These are phyloP conservation scores for Ophion costatus DNA, from an alignment of 2,888 invertebrate genomes.

Conservation along the genomic window DNA sequence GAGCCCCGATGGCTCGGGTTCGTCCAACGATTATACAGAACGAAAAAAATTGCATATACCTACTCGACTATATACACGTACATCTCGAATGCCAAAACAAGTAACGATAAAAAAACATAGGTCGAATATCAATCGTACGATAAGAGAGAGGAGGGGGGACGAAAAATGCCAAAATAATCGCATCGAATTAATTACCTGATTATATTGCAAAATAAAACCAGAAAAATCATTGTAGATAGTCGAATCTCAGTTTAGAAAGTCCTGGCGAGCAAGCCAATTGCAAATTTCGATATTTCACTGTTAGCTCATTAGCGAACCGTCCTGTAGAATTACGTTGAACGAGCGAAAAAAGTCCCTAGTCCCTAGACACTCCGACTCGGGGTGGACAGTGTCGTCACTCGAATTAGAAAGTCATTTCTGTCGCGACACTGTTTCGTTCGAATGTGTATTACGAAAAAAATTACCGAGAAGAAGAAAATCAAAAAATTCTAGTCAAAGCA, in stretches of 20 bases:
- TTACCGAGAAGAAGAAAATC: not conserved
- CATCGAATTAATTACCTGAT: constrained; percentile 52
- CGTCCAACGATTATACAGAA: constrained; percentile 51
- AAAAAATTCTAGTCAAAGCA: constrained; percentile 14
- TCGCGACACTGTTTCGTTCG: not conserved
- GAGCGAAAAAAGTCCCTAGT: constrained; percentile 12
- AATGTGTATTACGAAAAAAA: not conserved
- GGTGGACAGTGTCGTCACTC: not conserved
- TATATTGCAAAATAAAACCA: constrained; percentile 20
- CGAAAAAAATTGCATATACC: not conserved
- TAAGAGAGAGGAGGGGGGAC: not conserved
- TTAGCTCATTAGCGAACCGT: constrained; percentile 55
- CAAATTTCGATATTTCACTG: constrained; percentile 47
- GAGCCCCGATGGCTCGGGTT: constrained; percentile 42
- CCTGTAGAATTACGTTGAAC: constrained; percentile 44
- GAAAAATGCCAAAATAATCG: constrained; percentile 38
- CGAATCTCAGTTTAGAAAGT: constrained; percentile 13
- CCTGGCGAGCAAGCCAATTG: constrained; percentile 1
- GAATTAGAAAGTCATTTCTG: not conserved
- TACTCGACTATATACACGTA: constrained; percentile 29
- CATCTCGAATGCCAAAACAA: constrained; percentile 59
- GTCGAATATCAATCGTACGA: constrained; percentile 33
- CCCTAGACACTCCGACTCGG: not conserved
- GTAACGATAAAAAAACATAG: constrained; percentile 38
- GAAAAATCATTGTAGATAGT: constrained; percentile 38